phyloP scores from a whole-genome alignment of 2,797 vertebrate genomes.

The Arrhamphus sclerolepis region DNA sequence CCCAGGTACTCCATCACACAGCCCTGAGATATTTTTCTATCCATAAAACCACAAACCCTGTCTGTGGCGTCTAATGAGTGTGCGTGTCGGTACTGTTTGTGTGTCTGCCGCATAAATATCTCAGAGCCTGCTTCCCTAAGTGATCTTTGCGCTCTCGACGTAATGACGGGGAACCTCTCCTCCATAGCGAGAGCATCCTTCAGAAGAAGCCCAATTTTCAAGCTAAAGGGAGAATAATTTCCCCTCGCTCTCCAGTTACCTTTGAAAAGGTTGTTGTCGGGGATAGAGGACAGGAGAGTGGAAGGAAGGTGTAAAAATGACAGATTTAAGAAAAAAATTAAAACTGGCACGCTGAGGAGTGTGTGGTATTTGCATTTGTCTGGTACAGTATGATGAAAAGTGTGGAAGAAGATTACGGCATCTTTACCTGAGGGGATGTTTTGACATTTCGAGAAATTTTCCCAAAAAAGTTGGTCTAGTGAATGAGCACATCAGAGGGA shows the following conservation, averaged over 20 bases:
- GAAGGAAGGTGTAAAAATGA: slow-evolving; percentile 19
- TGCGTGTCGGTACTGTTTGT: background rate
- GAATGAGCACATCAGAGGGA: too few relatives aligned
- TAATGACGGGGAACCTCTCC: slow-evolving; percentile 67
- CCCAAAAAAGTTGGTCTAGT: too few relatives aligned
- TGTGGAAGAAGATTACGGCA: too few relatives aligned
- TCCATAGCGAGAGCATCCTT: slow-evolving; percentile 49
- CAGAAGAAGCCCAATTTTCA: slow-evolving; percentile 46
- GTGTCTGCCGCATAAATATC: slow-evolving; percentile 55
- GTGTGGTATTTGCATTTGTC: too few relatives aligned
- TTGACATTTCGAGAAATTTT: too few relatives aligned
- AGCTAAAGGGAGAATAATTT: slow-evolving; percentile 47
- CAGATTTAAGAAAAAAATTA: background rate
- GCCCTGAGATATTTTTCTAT: slow-evolving; percentile 29
- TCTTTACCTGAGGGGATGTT: too few relatives aligned
- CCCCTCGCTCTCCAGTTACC: slow-evolving; percentile 23
- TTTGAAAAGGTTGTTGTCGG: slow-evolving; percentile 48
- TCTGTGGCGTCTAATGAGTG: background rate
- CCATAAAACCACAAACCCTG: slow-evolving; percentile 13
- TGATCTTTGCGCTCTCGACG: slow-evolving; percentile 54
- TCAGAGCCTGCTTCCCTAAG: slow-evolving; percentile 23
- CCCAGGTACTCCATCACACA: slow-evolving; percentile 6
- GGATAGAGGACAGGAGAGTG: slow-evolving; percentile 14
- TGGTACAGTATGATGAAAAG: too few relatives aligned
- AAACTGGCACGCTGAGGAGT: slow-evolving; percentile 1